These are phyloP conservation scores for Athene cunicularia DNA, from an alignment of 2,113 vertebrate species.

Conservation along the genomic window DNA sequence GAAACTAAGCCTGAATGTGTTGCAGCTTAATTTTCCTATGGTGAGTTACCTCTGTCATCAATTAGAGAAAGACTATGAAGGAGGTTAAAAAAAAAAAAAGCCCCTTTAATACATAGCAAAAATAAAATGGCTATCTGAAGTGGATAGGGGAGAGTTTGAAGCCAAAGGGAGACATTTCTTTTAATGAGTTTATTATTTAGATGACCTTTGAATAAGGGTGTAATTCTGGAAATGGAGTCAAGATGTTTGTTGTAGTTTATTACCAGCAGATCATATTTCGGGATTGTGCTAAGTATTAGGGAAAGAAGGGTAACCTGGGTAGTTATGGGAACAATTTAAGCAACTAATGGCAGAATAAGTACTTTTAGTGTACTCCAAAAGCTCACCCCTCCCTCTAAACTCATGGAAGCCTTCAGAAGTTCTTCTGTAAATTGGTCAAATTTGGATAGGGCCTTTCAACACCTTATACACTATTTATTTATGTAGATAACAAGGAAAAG, in stretches of 20 bases:
- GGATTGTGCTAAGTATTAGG: neutral
- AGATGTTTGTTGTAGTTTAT: neutral
- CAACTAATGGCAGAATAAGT: neutral
- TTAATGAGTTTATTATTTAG: neutral
- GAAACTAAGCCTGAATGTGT: neutral
- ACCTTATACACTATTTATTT: neutral
- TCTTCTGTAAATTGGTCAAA: neutral
- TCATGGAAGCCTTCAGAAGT: neutral
- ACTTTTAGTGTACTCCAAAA: neutral
- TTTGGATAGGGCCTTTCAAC: neutral
- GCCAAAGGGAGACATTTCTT: neutral
- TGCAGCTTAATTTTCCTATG: neutral
- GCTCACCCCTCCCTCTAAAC: neutral
- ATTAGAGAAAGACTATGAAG: neutral
- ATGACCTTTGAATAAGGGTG: neutral
- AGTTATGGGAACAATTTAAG: neutral
- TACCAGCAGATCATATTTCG: neutral
- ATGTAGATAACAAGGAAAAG: neutral
- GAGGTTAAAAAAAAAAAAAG: neutral
- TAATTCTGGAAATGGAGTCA: slow-evolving; percentile 11
- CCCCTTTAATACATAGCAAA: neutral
- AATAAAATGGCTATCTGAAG: neutral
- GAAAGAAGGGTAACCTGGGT: neutral
- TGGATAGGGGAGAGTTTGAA: neutral
- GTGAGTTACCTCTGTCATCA: neutral